Conservation (phyloP, 2,888 invertebrate genomes). For the Phrixothrix hirtus region DNA sequence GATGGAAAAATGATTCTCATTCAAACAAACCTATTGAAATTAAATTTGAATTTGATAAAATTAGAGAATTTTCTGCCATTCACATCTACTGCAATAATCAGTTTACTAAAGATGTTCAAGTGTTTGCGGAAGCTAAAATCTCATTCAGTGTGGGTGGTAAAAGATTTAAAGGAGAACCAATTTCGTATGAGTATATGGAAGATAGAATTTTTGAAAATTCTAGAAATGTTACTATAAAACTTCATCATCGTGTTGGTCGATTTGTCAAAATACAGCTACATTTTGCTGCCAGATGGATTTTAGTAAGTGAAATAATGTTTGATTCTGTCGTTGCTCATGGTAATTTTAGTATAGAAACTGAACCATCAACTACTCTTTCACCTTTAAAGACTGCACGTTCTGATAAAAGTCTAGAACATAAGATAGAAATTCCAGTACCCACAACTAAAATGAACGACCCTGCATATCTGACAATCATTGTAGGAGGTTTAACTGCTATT, state of each 20-base stretch:
- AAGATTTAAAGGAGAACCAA: conserved; percentile 73
- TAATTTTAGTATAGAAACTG: conserved; percentile 72
- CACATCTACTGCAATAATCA: conserved; percentile 85
- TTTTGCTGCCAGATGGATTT: conserved; percentile 85
- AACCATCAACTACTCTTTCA: conserved; percentile 59
- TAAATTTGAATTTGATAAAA: conserved; percentile 82
- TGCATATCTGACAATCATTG: conserved; percentile 74
- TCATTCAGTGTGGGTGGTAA: conserved; percentile 80
- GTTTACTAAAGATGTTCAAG: conserved; percentile 82
- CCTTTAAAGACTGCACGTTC: conserved; percentile 59
- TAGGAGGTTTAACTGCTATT: conserved; percentile 75
- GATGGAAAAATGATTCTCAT: conserved; percentile 82
- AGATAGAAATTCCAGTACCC: conserved; percentile 66
- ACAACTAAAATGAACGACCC: conserved; percentile 72
- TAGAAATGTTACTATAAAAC: conserved; percentile 78
- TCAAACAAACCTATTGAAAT: conserved; percentile 67
- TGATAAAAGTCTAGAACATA: conserved; percentile 55
- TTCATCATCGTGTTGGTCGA: conserved; percentile 79
- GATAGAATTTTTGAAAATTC: conserved; percentile 81
- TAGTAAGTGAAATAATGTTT: conserved; percentile 88
- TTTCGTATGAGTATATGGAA: conserved; percentile 71
- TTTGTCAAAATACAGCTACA: conserved; percentile 77
- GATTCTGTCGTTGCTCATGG: conserved; percentile 77
- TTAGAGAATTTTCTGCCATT: conserved; percentile 83
- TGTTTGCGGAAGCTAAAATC: conserved; percentile 77